Evolutionary conservation across 2,113 vertebrate genomes (phyloP), one percentile per base, ranked within the genome.

Genomic region (Parus major): DNA sequence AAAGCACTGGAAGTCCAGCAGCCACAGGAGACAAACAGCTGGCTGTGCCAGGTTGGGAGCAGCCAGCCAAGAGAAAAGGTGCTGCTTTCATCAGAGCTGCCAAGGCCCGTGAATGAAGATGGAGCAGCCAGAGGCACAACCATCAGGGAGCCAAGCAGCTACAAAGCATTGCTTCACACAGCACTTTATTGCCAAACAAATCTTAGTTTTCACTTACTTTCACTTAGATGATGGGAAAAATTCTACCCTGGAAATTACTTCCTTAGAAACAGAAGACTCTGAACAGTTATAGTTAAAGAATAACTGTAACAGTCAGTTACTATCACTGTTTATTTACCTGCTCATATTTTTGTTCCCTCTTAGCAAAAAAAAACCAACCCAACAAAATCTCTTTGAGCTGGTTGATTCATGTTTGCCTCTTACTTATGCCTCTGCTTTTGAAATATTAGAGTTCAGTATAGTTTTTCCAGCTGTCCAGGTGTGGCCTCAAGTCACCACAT

Each of bases 11-110:
- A 77, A 21, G 5, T 7, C 59, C 68, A 14, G 33, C 46, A 56
- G 64, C 33, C 1, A 1, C 15, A 47, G 80, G 46, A 60, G n/a
- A 19, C 5, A 0, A 4, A 3, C 2, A 3, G 7, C 2, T 61
- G 46, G 41, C 77, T 69, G 36, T 69, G 46, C 77, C 2, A 1
- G 33, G 20, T 9, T 3, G 3, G 63, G 33, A 94, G 55, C 55
- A 16, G 66, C 28, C 1, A 0, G 20, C 21, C 1, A 4, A 46
- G 76, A 63, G 61, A 4, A 0, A 50, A 66, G 28, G 31, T 39
- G 39, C 39, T 39, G 56, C n/a, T 53, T 16, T 77, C 0, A 0
- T 20, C 41, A 75, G 52, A 84, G 35, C 35, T 63, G 15, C 19
- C 36, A 35, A 53, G 31, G 55, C 41, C 46, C 4, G 0, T 0